Base-by-base conservation (phyloP, 2,797 vertebrate genomes). In the Carcharodon carcharias region DNA sequence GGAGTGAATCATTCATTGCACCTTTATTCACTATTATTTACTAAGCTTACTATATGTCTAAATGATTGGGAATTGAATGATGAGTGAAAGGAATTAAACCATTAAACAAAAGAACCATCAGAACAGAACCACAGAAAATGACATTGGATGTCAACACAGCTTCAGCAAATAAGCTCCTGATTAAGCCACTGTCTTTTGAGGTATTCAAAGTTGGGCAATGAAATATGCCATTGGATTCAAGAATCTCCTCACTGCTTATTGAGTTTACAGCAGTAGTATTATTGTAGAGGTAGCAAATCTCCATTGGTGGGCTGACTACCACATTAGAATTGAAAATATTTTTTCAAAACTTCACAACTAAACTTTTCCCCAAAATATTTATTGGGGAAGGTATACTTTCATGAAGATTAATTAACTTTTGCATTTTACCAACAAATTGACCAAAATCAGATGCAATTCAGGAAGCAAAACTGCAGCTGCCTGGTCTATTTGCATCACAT, bases 1-100 rank as follows among this genome's bases (percentile, higher is more conserved):
- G 97, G 98, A 96, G 97, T 97, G 89, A 97, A 98, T 96, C 97
- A 65, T 0, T 97, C 96, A 96, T 96, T 71, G 71, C 77, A 35
- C 89, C 5, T 77, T 96, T 96, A 95, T 96, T 94, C 96, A 89
- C 18, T 56, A 96, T 96, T 96, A 96, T 97, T 96, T 97, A 96
- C 96, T 95, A 94, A 96, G 97, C 96, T 96, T 96, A 96, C 96
- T 69, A 56, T 96, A 97, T 2, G 96, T 97, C 61, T n/a, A 67
- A 97, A 96, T 96, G 97, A 93, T 89, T 21, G 96, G 96, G 31
- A 96, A 96, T 58, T 96, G 8, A 96, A 31, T 92, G 95, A 82
- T 77, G 11, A 50, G 67, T 23, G 21, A 18, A 88, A 96, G 95
- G 69, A 71, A 8, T 8, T 95, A 80, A 67, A 14, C 23, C 28